Percentiles rank a stretch among this genome's conserved stretches.
Conservation (phyloP, 2,888 invertebrate genomes). For the Arrhopalites spinosus region DNA sequence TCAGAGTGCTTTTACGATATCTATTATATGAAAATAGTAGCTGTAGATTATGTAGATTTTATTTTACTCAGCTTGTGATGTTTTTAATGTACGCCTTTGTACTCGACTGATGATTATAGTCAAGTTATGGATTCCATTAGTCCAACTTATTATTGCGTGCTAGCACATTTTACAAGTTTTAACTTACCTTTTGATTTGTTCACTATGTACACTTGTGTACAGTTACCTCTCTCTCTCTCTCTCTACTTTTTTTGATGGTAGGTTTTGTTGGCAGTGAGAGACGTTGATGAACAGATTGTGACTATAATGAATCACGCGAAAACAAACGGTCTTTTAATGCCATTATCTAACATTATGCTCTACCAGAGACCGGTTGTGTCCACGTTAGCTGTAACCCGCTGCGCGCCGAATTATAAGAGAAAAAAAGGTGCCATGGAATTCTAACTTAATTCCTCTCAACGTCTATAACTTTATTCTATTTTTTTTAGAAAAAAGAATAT, state of each 20-base stretch:
- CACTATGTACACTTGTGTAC: too few species aligned
- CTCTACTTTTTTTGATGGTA: not conserved
- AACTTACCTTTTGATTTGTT: too few species aligned
- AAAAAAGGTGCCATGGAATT: not conserved
- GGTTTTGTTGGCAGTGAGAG: not conserved
- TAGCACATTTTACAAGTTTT: too few species aligned
- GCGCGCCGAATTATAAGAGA: not conserved
- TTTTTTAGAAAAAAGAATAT: too few species aligned
- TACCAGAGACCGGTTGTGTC: not conserved
- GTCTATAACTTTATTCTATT: not conserved
- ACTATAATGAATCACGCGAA: conserved; percentile 55
- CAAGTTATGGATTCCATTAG: conserved; percentile 32
- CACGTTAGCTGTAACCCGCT: too few species aligned
- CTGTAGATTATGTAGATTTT: conserved; percentile 4
- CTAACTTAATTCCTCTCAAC: too few species aligned
- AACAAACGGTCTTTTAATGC: conserved; percentile 55
- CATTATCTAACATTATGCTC: not conserved
- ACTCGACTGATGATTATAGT: not conserved
- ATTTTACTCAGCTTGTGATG: not conserved
- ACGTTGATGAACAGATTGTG: conserved; percentile 37
- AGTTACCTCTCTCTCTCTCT: too few species aligned
- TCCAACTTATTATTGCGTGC: conserved; percentile 23
- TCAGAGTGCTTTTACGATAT: not conserved
- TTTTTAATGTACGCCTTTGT: not conserved
- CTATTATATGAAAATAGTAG: not conserved